These are phyloP conservation scores for Mimas tiliae DNA, from an alignment of 2,888 invertebrate genomes.

Conservation along the genomic window DNA sequence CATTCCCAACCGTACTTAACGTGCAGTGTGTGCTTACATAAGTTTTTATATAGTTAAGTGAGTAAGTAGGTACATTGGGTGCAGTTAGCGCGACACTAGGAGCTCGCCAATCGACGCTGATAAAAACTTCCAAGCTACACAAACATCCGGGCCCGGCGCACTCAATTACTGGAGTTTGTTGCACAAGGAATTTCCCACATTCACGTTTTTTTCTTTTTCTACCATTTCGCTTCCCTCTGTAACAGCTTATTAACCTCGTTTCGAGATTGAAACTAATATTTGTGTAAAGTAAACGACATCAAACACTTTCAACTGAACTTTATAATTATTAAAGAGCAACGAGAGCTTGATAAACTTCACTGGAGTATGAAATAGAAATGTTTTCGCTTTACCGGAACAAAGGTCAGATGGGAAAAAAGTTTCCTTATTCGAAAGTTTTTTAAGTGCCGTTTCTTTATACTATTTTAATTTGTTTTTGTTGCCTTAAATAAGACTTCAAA, in stretches of 20 bases:
- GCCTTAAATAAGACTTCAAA: conserved; percentile 16
- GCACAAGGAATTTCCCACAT: conserved; percentile 65
- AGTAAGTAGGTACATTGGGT: conserved; percentile 44
- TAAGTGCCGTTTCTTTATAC: conserved; percentile 36
- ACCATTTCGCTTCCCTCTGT: conserved; percentile 46
- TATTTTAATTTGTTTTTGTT: conserved; percentile 25
- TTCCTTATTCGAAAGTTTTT: conserved; percentile 41
- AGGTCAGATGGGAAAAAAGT: conserved; percentile 39
- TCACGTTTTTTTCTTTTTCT: conserved; percentile 48
- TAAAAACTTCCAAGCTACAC: conserved; percentile 71
- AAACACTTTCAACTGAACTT: conserved; percentile 41
- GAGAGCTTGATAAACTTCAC: conserved; percentile 34
- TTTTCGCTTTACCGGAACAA: conserved; percentile 37
- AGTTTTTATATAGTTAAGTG: conserved; percentile 39
- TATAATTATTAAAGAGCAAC: conserved; percentile 36
- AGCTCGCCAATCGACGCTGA: conserved; percentile 68
- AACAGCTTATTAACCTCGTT: conserved; percentile 62
- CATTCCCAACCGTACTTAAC: conserved; percentile 3
- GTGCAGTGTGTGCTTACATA: conserved; percentile 27
- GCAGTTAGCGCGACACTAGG: conserved; percentile 65
- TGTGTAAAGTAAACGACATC: conserved; percentile 46
- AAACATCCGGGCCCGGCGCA: conserved; percentile 73
- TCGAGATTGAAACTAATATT: conserved; percentile 53
- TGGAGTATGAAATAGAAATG: conserved; percentile 40
- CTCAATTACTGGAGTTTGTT: conserved; percentile 77